A percentile compares a stretch with the other conserved stretches of the same genome.
These are phyloP conservation scores for Aviceda subcristata DNA, from an alignment of 2,113 vertebrate genomes.

Conservation along the genomic window DNA sequence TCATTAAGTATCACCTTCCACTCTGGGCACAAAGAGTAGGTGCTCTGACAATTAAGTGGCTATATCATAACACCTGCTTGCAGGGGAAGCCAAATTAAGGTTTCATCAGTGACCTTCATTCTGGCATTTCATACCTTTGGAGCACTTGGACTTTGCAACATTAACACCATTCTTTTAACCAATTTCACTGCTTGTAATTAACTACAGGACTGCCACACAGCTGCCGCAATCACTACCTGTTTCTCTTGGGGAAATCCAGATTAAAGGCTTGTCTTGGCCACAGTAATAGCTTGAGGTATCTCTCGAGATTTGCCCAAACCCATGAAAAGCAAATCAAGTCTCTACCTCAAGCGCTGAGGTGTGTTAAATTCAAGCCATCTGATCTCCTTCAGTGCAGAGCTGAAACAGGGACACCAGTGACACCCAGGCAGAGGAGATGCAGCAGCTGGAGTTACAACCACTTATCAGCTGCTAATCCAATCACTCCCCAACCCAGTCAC, in stretches of 20 bases:
- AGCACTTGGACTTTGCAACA: neutral
- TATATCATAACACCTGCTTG: neutral
- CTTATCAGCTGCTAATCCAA: conserved; percentile 22
- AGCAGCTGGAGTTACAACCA: neutral
- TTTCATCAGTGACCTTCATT: neutral
- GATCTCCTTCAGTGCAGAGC: neutral
- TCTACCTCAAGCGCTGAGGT: neutral
- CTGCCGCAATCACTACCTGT: neutral
- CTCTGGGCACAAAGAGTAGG: neutral
- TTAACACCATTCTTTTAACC: neutral
- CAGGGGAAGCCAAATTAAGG: neutral
- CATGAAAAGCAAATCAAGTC: neutral
- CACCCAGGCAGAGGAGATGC: neutral
- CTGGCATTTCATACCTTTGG: neutral
- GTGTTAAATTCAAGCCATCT: neutral
- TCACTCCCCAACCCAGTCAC: neutral
- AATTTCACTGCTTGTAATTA: neutral
- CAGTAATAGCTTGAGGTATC: neutral
- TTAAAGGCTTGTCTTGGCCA: neutral
- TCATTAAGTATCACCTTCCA: neutral
- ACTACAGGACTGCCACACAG: neutral
- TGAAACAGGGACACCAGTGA: neutral
- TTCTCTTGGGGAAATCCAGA: neutral
- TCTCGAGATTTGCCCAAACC: neutral
- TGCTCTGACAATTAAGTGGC: neutral